Percentiles rank a stretch among this genome's conserved stretches.
Conservation (phyloP, 2,888 invertebrate genomes). For the Koerneria pararmatus region DNA sequence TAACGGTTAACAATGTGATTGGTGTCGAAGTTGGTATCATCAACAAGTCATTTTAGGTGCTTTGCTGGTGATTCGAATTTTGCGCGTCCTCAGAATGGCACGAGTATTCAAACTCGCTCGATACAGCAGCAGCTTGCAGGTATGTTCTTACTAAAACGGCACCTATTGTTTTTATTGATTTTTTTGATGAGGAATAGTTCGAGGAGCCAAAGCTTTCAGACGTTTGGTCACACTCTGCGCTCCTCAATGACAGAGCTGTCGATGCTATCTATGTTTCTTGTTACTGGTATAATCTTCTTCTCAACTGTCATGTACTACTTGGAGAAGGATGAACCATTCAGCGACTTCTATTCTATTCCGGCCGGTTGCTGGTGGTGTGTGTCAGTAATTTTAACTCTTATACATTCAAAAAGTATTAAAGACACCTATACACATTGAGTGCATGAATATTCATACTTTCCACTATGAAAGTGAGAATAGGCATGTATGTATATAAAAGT, state of each 20-base stretch:
- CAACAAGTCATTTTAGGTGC: constrained; percentile 46
- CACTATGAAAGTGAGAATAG: no score
- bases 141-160: no score
- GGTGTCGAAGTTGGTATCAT: no score
- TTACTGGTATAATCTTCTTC: constrained; percentile 59
- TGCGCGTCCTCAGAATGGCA: constrained; percentile 56
- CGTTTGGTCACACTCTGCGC: constrained; percentile 56
- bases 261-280: constrained; percentile 56
- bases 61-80: constrained; percentile 56
- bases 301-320: constrained; percentile 56
- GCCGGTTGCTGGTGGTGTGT: constrained; percentile 60
- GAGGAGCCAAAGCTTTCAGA: no score
- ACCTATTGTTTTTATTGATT: no score
- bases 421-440: background rate
- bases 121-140: constrained; percentile 55
- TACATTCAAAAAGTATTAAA: no score
- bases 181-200: no score
- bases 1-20: no score
- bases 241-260: constrained; percentile 52
- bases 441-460: no score
- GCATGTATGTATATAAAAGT: no score
- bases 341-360: constrained; percentile 56
- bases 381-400: constrained; percentile 42
- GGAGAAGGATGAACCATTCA: constrained; percentile 55
- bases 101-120: constrained; percentile 57